Percentiles rank a stretch among this genome's conserved stretches.
Evolutionary conservation across 1,140 invertebrate species (phyloP).

Genomic region (Antheraea pernyi): DNA sequence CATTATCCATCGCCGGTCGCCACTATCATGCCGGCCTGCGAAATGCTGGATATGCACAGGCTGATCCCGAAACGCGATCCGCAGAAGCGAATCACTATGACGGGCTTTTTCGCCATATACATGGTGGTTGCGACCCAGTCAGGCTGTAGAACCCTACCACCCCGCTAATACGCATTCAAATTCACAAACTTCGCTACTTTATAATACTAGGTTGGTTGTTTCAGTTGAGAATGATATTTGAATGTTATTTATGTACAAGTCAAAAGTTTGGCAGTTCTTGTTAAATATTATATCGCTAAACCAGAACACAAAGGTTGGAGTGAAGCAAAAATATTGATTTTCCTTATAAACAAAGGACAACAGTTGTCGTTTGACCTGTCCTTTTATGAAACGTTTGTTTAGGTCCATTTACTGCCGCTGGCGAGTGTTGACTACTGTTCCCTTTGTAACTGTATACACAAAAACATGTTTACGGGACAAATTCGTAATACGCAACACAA

Average conservation of each 20-base stretch:
- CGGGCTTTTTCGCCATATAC: no score
- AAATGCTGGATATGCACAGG: no score
- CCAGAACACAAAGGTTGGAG: background rate
- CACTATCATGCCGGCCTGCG: no score
- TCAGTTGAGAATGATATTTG: background rate
- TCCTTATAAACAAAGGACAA: background rate
- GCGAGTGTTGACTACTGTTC: background rate
- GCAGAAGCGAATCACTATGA: no score
- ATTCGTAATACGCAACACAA: background rate
- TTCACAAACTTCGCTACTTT: no score
- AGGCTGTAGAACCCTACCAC: no score
- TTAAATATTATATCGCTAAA: background rate
- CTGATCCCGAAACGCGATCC: no score
- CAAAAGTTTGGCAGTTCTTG: background rate
- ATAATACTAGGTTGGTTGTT: background rate
- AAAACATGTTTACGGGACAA: background rate
- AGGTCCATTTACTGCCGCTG: background rate
- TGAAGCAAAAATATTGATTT: conserved; percentile 1
- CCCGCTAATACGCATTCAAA: no score
- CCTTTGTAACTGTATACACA: background rate
- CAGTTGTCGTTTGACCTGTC: background rate
- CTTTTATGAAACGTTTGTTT: conserved; percentile 2
- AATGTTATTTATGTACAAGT: background rate
- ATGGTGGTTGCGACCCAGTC: no score
- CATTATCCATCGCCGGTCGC: no score